These are phyloP conservation scores for Etheostoma spectabile DNA, from an alignment of 2,113 vertebrate species.

Conservation along the genomic window DNA sequence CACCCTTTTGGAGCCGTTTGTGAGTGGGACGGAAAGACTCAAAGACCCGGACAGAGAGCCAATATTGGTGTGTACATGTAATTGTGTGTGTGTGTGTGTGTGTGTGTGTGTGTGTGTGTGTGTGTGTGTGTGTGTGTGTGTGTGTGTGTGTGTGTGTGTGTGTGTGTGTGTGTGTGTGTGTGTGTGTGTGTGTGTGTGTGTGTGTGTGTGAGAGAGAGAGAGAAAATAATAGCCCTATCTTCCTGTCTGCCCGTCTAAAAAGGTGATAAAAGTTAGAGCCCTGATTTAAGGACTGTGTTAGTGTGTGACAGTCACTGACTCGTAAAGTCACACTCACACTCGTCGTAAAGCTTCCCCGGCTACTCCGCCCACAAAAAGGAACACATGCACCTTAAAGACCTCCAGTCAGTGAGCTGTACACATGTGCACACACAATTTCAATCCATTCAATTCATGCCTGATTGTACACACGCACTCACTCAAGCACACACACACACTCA, in stretches of 20 bases:
- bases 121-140: slow-evolving; percentile 25
- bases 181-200: slow-evolving; percentile 18
- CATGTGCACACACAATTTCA: neutral
- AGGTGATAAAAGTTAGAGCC: slow-evolving; percentile 79
- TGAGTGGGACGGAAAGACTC: slow-evolving; percentile 40
- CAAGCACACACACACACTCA: slow-evolving; percentile 1
- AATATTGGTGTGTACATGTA: slow-evolving; percentile 34
- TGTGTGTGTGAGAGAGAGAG: slow-evolving; percentile 20
- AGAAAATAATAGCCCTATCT: slow-evolving; percentile 77
- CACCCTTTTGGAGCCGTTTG: slow-evolving; percentile 48
- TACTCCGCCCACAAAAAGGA: slow-evolving; percentile 74
- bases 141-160: slow-evolving; percentile 29
- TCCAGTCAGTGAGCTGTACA: slow-evolving; percentile 1
- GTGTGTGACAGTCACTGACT: slow-evolving; percentile 83
- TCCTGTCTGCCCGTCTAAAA: slow-evolving; percentile 73
- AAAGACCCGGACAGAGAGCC: slow-evolving; percentile 51
- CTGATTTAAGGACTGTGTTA: slow-evolving; percentile 83
- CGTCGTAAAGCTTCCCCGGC: slow-evolving; percentile 74
- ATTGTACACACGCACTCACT: slow-evolving; percentile 13
- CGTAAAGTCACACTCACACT: slow-evolving; percentile 82
- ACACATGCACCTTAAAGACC: slow-evolving; percentile 76
- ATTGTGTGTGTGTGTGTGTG: slow-evolving; percentile 20
- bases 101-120: slow-evolving; percentile 19
- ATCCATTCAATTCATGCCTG: neutral
- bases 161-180: slow-evolving; percentile 26